Conservation (phyloP, 2,888 invertebrate genomes). For the Cephus spinipes region DNA sequence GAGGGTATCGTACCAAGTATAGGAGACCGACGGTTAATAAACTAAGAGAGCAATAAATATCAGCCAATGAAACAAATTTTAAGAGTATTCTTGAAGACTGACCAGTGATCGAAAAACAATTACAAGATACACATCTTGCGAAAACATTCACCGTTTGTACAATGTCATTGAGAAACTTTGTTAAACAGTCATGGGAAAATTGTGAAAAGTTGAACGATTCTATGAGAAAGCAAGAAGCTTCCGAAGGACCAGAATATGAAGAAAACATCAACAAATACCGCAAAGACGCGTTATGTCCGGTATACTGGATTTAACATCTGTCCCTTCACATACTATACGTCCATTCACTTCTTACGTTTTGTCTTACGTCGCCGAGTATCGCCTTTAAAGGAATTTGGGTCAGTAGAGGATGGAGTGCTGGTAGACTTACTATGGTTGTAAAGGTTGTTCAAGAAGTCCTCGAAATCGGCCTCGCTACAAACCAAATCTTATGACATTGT, state of each 20-base stretch:
- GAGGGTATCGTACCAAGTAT: neutral
- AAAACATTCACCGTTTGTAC: neutral
- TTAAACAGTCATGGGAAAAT: neutral
- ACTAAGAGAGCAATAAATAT: neutral
- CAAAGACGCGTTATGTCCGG: neutral
- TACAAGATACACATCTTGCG: neutral
- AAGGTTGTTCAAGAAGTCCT: slow-evolving; percentile 84
- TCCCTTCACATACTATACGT: slow-evolving; percentile 7
- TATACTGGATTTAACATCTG: neutral
- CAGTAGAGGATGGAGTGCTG: slow-evolving; percentile 58
- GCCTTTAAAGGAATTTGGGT: slow-evolving; percentile 53
- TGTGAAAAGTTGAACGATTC: neutral
- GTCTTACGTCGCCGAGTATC: slow-evolving; percentile 61
- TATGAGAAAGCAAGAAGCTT: neutral
- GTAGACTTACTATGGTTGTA: slow-evolving; percentile 75
- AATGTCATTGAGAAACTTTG: neutral
- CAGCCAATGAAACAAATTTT: neutral
- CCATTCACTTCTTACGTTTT: slow-evolving; percentile 59
- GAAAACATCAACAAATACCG: neutral
- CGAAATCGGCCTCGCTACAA: slow-evolving; percentile 79
- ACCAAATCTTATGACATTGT: slow-evolving; percentile 20
- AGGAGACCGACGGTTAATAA: neutral
- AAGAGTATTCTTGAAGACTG: neutral
- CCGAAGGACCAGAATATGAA: neutral
- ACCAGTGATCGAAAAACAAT: neutral